Conservation (phyloP, 2,888 invertebrate species). For the Notodonta dromedarius region DNA sequence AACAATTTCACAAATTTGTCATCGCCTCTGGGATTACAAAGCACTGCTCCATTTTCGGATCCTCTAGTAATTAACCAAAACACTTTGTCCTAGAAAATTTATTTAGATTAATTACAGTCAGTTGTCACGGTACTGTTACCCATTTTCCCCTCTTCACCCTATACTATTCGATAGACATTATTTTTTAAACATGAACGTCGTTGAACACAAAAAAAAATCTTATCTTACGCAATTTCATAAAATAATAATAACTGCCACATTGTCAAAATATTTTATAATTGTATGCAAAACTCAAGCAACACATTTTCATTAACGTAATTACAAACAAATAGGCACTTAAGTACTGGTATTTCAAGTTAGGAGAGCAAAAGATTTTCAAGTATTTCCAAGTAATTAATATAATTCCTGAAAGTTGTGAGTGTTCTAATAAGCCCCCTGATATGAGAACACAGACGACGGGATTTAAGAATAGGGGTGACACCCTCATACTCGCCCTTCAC, state of each 20-base stretch:
- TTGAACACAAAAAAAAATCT: neutral
- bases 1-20: conserved; percentile 50
- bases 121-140: conserved; percentile 19
- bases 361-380: conserved; percentile 35
- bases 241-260: no score
- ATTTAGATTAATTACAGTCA: conserved; percentile 34
- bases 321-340: conserved; percentile 23
- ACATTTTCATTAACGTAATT: conserved; percentile 20
- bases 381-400: conserved; percentile 50
- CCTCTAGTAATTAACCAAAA: conserved; percentile 42
- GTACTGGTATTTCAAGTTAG: conserved; percentile 27
- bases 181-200: neutral
- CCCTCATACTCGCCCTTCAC: conserved; percentile 11
- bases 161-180: neutral
- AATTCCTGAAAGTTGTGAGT: conserved; percentile 56
- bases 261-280: no score
- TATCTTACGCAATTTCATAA: no score
- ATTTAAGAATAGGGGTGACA: conserved; percentile 16
- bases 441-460: conserved; percentile 57
- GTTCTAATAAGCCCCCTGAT: conserved; percentile 66
- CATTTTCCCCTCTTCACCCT: neutral
- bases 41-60: conserved; percentile 41
- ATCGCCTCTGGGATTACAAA: conserved; percentile 45
- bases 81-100: conserved; percentile 39
- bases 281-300: neutral